Conservation (phyloP, 2,797 vertebrate genomes). For the Eurystomus glaucurus region DNA sequence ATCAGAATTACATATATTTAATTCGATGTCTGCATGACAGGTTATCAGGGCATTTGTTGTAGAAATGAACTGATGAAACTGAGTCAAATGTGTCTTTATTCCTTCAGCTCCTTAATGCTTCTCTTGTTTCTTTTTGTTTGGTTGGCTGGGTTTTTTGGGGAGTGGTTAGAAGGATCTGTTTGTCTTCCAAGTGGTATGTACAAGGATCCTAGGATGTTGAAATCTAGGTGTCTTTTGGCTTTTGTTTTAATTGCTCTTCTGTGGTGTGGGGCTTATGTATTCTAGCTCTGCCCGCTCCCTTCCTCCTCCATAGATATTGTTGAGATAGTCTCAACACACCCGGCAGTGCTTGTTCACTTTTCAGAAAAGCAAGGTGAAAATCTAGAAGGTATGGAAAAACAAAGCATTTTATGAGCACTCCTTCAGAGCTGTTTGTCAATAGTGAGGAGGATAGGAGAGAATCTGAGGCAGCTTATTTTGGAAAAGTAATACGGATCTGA, state of each 20-base stretch:
- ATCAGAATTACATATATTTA: not conserved
- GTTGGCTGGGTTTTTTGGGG: not conserved
- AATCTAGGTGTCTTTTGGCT: not conserved
- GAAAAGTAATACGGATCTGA: constrained; percentile 43
- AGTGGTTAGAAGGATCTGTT: not conserved
- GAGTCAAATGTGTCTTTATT: not conserved
- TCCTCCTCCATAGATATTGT: not conserved
- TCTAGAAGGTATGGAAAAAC: not conserved
- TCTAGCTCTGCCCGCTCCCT: accelerated
- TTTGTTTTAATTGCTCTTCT: not conserved
- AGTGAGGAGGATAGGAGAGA: not conserved
- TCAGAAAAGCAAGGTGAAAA: not conserved
- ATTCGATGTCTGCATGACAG: not conserved
- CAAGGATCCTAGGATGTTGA: not conserved
- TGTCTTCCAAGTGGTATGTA: not conserved
- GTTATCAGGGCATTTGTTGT: not conserved
- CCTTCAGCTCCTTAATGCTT: not conserved
- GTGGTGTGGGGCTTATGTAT: not conserved
- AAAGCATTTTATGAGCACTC: not conserved
- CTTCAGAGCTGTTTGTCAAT: not conserved
- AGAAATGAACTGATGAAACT: not conserved
- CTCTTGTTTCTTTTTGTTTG: not conserved
- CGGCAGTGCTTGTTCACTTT: not conserved
- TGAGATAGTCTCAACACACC: not conserved
- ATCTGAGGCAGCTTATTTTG: constrained; percentile 34